These are phyloP conservation scores for Zeugodacus cucurbitae DNA, from an alignment of 1,140 invertebrate genomes.

Conservation along the genomic window DNA sequence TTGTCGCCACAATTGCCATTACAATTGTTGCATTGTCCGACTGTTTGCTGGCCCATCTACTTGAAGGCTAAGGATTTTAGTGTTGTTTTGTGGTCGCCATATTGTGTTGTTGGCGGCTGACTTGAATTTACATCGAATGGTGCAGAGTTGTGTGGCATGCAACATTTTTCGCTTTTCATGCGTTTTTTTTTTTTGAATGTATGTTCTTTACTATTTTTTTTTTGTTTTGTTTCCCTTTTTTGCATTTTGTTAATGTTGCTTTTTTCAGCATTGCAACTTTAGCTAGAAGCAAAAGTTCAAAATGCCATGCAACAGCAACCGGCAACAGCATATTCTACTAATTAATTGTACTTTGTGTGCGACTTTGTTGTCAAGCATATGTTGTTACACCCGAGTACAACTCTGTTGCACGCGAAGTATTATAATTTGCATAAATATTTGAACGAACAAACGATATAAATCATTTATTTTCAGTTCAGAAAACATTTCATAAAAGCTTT, in stretches of 20 bases:
- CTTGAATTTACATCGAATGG: not conserved
- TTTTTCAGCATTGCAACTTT: not conserved
- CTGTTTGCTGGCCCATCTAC: not conserved
- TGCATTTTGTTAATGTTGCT: not conserved
- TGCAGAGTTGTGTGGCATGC: not conserved
- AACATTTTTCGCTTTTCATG: not conserved
- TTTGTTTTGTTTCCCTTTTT: not conserved
- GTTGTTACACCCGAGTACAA: too few species aligned
- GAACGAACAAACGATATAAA: too few species aligned
- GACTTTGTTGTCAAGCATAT: not conserved
- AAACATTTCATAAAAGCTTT: too few species aligned
- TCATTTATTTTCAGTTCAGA: too few species aligned
- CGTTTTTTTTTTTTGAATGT: not conserved
- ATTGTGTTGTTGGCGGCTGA: not conserved
- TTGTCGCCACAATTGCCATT: slow-evolving; percentile 5
- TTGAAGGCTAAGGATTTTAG: slow-evolving; percentile 1
- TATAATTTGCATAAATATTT: too few species aligned
- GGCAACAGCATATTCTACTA: slow-evolving; percentile 22
- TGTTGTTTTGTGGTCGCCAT: slow-evolving; percentile 7
- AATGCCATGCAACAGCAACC: slow-evolving; percentile 33
- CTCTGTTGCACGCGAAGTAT: too few species aligned
- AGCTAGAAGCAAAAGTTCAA: not conserved
- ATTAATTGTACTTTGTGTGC: slow-evolving; percentile 36
- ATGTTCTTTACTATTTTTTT: not conserved
- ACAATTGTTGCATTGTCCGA: slow-evolving; percentile 4